Percentiles rank a stretch among this genome's conserved stretches.
These are phyloP conservation scores for Brachyalestes nurse DNA, from an alignment of 2,797 vertebrate genomes.

Conservation along the genomic window DNA sequence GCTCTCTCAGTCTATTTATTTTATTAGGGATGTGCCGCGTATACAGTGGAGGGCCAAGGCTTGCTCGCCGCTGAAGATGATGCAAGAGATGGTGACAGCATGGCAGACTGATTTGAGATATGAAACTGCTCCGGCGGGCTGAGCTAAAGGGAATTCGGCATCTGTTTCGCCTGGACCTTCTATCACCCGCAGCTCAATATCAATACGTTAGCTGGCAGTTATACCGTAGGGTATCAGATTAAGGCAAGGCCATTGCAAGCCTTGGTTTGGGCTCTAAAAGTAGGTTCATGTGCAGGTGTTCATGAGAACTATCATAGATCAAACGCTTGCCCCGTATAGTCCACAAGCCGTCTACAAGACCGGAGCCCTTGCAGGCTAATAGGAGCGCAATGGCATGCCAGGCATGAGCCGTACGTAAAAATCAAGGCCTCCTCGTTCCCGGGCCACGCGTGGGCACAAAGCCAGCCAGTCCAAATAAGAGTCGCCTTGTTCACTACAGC, in stretches of 20 bases:
- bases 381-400: constrained; percentile 41
- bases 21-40: constrained; percentile 32
- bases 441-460: constrained; percentile 59
- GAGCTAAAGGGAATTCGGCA: constrained; percentile 7
- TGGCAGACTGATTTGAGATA: constrained; percentile 8
- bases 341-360: not conserved
- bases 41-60: constrained; percentile 30
- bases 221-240: constrained; percentile 29
- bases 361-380: constrained; percentile 27
- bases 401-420: constrained; percentile 46
- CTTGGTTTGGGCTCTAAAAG: constrained; percentile 14
- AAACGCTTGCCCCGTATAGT: constrained; percentile 34
- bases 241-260: constrained; percentile 8
- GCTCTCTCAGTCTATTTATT: constrained; percentile 32
- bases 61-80: constrained; percentile 8
- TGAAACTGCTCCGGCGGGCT: constrained; percentile 2
- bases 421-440: constrained; percentile 52
- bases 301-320: constrained; percentile 22
- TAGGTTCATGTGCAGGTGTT: constrained; percentile 23
- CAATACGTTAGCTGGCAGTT: constrained; percentile 23
- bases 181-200: constrained; percentile 1
- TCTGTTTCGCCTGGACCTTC: constrained; percentile 11
- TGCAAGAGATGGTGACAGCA: constrained; percentile 17
- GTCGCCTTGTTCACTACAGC: constrained; percentile 76
- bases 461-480: constrained; percentile 69